phyloP scores from a whole-genome alignment of 1,140 invertebrate species.

The Anoplolepis gracilipes region DNA sequence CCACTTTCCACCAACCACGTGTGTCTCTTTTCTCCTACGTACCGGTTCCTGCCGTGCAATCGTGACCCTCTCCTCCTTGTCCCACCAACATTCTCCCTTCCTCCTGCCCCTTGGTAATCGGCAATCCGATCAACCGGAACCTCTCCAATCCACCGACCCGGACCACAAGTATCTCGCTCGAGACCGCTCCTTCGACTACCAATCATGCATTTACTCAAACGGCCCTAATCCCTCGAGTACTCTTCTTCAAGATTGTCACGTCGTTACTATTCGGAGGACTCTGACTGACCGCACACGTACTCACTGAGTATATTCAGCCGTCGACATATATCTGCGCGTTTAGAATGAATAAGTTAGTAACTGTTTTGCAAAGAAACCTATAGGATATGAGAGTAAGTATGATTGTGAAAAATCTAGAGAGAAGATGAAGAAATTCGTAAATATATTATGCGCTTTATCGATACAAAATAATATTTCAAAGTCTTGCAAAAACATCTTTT shows the following conservation, averaged over 20 bases:
- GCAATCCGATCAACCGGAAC: slow-evolving; percentile 80
- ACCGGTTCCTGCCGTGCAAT: slow-evolving; percentile 54
- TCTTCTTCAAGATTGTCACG: slow-evolving; percentile 74
- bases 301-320: background rate
- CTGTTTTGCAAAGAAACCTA: background rate
- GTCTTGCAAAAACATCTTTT: background rate
- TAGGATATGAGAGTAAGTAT: background rate
- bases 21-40: slow-evolving; percentile 47
- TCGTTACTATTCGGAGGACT: slow-evolving; percentile 47
- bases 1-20: slow-evolving; percentile 35
- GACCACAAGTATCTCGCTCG: slow-evolving; percentile 77
- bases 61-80: slow-evolving; percentile 55
- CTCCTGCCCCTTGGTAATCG: slow-evolving; percentile 70
- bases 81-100: slow-evolving; percentile 6
- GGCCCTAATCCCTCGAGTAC: slow-evolving; percentile 81
- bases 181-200: slow-evolving; percentile 77
- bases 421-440: background rate
- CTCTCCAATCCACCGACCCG: slow-evolving; percentile 81
- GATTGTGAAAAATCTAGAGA: background rate
- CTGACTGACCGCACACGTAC: slow-evolving; percentile 32
- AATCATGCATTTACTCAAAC: slow-evolving; percentile 82
- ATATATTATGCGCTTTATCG: background rate
- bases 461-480: background rate
- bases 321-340: background rate
- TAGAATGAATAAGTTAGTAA: background rate